phyloP scores from a whole-genome alignment of 2,888 invertebrate species.

The Zygogramma bicolorata region DNA sequence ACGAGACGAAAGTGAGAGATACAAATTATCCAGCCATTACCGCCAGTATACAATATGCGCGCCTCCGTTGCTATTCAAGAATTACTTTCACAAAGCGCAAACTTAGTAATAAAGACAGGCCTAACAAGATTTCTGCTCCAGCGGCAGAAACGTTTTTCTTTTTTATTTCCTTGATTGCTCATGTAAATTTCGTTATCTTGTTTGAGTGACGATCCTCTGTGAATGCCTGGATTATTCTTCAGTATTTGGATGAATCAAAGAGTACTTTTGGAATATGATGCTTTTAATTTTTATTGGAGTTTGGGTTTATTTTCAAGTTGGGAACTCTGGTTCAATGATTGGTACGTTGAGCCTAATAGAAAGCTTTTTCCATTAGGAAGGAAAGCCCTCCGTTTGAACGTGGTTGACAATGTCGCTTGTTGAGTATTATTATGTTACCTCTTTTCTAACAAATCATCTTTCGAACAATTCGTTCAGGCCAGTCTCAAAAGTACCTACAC shows the following conservation, averaged over 20 bases:
- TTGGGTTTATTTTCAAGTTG: too few species aligned
- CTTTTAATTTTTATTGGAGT: too few species aligned
- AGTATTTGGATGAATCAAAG: not conserved
- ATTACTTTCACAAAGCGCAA: slow-evolving; percentile 27
- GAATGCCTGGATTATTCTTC: not conserved
- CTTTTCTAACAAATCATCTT: too few species aligned
- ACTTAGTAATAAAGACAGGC: slow-evolving; percentile 36
- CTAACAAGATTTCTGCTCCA: slow-evolving; percentile 31
- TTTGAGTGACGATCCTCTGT: not conserved
- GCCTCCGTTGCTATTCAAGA: slow-evolving; percentile 14
- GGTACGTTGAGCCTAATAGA: too few species aligned
- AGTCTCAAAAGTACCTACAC: too few species aligned
- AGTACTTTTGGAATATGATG: not conserved
- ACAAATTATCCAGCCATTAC: slow-evolving; percentile 39
- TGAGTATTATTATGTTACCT: too few species aligned
- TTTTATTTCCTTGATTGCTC: slow-evolving; percentile 20
- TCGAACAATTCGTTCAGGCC: too few species aligned
- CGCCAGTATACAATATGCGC: slow-evolving; percentile 14
- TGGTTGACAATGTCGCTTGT: too few species aligned
- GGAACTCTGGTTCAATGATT: too few species aligned
- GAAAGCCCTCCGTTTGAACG: too few species aligned
- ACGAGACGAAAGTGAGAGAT: slow-evolving; percentile 36
- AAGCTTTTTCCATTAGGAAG: too few species aligned
- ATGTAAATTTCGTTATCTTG: slow-evolving; percentile 13
- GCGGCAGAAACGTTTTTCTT: slow-evolving; percentile 24